Evolutionary conservation across 2,888 invertebrate genomes (phyloP), one percentile per base, ranked within the genome.

Genomic region (Drosophila robusta): DNA sequence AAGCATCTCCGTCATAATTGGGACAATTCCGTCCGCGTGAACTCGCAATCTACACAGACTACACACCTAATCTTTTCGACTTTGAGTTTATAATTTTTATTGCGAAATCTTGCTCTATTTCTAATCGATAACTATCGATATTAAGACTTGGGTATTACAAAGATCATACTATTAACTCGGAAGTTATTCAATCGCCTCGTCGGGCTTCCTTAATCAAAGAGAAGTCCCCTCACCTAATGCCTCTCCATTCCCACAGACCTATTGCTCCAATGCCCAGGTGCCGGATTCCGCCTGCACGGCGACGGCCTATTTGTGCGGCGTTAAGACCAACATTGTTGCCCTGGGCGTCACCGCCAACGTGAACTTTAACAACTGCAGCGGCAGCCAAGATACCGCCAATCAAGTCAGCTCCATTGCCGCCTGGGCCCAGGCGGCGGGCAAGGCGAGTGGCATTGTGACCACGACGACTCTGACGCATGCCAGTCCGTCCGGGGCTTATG

Each of bases 401-500:
- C 94, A 94, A 0, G 94, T 95, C 0, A 92, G 93, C 18, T 95
- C 95, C 0, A 93, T 96, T 9, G 93, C 95, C 24, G 93, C 94
- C 75, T 95, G 95, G 95, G 95, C 96, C 0, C 96, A 96, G 90
- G 92, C 91, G 22, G 93, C 93, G 3, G 94, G 94, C 0, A 95
- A 94, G 81, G 92, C 92, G 12, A 94, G 94, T 8, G 95, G 95
- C 4, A 90, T 95, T 6, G 95, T 96, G 1, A 97, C 97, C 0
- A 96, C 95, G 0, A 95, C 96, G 0, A 92, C 96, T 18, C 94
- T 97, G 4, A 97, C 97, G 0, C 96, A 96, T 86, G 97, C 96
- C 0, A 95, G 96, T 0, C 96, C 96, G 0, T 95, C 95, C 0
- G 95, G 95, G 0, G 93, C 94, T 0, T 96, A 96, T 89, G 94